Base-by-base conservation (phyloP, 2,888 invertebrate species). In the Epistrophella euchroma region DNA sequence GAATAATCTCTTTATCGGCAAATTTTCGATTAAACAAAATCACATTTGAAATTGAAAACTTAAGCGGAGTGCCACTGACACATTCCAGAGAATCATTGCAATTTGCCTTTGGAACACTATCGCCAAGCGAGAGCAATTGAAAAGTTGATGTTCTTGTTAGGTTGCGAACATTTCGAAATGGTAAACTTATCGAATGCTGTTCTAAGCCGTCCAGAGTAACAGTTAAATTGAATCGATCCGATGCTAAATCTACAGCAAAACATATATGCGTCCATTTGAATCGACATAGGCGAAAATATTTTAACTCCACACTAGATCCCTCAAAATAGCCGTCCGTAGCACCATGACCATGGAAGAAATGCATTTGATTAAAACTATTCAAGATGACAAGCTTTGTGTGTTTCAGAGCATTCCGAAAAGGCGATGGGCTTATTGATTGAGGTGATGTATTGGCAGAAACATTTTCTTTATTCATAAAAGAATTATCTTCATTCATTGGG, bases 221-320 rank as follows among this genome's bases (percentile, higher is more conserved):
- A 25, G 88, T 89, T 1, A 93, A 74, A 35, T 91, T 89, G 37
- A 93, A 79, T 0, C 88, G 85, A 85, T 91, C 91, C 2, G 89
- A 78, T 52, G 89, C 88, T 4, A 88, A 75, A 55, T 90, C 90
- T 22, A 92, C 75, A 0, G 90, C 89, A 43, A 92, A 90, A 22
- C 91, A 90, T 64, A 93, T 71, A 88, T 92, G 92, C 6, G 90
- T 92, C 92, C 92, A 93, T 72, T 91, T 91, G 73, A 91, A 90
- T 68, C 88, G 89, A 1, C 88, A 83, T 71, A 92, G 58, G 2
- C 91, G 91, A 28, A 90, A 89, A 55, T 90, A 89, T 76, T 90
- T 91, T 40, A 91, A 73, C 78, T 91, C 90, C 2, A 91, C 85
- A 6, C 89, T 89, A 15, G 89, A 88, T 35, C 90, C 90, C 58